Conservation (phyloP, 2,888 invertebrate species). For the Meiosimyza decipiens region DNA sequence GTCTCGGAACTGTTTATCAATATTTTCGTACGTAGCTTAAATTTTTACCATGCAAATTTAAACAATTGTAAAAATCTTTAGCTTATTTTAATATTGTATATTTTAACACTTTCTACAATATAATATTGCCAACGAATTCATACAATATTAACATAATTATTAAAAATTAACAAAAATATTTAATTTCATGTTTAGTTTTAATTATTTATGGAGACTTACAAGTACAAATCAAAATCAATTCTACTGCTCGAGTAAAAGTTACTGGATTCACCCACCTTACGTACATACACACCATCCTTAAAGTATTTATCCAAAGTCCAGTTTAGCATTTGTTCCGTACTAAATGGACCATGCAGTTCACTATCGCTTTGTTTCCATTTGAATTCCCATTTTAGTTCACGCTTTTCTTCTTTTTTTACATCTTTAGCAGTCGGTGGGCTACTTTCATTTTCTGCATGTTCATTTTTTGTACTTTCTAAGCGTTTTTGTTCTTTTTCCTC, state of each 20-base stretch:
- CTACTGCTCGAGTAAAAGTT: constrained; percentile 88
- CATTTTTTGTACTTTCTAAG: constrained; percentile 57
- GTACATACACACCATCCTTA: constrained; percentile 85
- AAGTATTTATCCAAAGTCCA: constrained; percentile 90
- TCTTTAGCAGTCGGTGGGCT: too few relatives aligned
- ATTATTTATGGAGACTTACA: constrained; percentile 66
- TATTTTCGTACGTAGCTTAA: too few relatives aligned
- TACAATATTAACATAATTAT: too few relatives aligned
- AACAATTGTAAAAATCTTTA: too few relatives aligned
- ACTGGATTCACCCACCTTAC: constrained; percentile 76
- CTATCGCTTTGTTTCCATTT: constrained; percentile 85
- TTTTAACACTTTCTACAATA: too few relatives aligned
- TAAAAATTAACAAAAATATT: too few relatives aligned
- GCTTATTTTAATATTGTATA: too few relatives aligned
- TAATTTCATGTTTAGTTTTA: constrained; percentile 39
- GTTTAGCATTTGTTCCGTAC: constrained; percentile 88
- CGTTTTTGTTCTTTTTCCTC: constrained; percentile 77
- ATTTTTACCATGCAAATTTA: too few relatives aligned
- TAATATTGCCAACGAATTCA: too few relatives aligned
- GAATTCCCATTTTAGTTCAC: constrained; percentile 79
- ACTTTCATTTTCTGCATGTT: not conserved
- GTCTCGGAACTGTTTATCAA: too few relatives aligned
- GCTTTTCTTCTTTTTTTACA: constrained; percentile 6
- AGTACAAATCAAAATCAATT: constrained; percentile 93
- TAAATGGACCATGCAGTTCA: constrained; percentile 84